phyloP scores from a whole-genome alignment of 2,797 vertebrate species.

The Onychomys leucogaster region DNA sequence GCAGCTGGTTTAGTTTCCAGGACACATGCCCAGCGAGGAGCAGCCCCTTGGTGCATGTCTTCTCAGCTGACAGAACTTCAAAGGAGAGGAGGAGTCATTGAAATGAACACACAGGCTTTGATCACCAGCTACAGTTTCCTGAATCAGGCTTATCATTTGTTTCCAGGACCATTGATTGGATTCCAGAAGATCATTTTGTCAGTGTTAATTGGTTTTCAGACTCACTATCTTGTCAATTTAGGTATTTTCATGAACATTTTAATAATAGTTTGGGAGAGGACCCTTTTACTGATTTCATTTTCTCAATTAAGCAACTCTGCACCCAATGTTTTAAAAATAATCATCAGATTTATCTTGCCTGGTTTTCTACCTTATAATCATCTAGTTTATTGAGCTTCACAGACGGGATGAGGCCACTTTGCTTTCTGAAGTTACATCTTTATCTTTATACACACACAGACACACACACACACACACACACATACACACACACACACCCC shows the following conservation, averaged over 20 bases:
- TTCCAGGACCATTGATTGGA: neutral
- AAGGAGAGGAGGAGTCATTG: neutral
- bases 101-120: neutral
- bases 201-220: neutral
- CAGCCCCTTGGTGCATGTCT: neutral
- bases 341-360: neutral
- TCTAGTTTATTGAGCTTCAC: neutral
- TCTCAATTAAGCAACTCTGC: neutral
- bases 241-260: conserved; percentile 16
- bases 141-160: neutral
- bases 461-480: too few relatives aligned
- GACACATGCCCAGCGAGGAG: neutral
- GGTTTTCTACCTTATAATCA: neutral
- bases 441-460: neutral
- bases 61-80: neutral
- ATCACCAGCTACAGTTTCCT: neutral
- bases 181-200: conserved; percentile 16
- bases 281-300: conserved; percentile 36
- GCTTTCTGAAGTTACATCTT: conserved; percentile 13
- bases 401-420: neutral
- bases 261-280: neutral
- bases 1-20: neutral
- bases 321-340: neutral
- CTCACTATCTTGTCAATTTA: neutral
- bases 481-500: too few relatives aligned